These are phyloP conservation scores for Tachystola acroxantha DNA, from an alignment of 2,888 invertebrate genomes.

Conservation along the genomic window DNA sequence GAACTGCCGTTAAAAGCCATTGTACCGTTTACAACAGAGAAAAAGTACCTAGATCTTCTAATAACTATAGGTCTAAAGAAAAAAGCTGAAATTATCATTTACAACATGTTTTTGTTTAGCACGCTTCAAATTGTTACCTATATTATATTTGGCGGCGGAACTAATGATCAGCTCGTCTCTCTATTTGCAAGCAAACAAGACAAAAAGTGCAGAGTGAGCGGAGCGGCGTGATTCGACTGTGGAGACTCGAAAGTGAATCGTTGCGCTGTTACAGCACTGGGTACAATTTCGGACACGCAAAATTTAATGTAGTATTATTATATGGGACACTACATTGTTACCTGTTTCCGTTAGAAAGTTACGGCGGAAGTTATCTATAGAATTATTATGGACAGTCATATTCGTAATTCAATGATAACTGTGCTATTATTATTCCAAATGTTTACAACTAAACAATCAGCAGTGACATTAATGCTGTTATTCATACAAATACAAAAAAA, in stretches of 20 bases:
- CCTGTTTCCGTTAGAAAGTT: slow-evolving; percentile 8
- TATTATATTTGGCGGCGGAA: background rate
- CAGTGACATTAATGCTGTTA: no score
- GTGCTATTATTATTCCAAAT: no score
- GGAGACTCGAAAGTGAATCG: slow-evolving; percentile 27
- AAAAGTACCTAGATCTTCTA: background rate
- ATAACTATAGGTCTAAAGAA: background rate
- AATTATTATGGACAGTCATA: background rate
- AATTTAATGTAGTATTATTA: slow-evolving; percentile 10
- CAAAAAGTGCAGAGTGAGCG: slow-evolving; percentile 26
- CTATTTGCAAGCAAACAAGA: slow-evolving; percentile 9
- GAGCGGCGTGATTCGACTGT: slow-evolving; percentile 26
- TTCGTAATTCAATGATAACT: no score
- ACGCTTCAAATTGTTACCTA: no score
- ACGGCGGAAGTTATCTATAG: slow-evolving; percentile 1
- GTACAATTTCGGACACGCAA: slow-evolving; percentile 14
- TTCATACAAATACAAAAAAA: no score
- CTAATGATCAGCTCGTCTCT: background rate
- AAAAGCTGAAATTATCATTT: no score
- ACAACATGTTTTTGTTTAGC: no score
- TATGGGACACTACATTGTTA: slow-evolving; percentile 15
- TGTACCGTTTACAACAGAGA: background rate
- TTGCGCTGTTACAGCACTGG: slow-evolving; percentile 23
- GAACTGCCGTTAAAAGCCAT: background rate
- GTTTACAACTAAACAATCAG: no score